Conservation (phyloP, 2,888 invertebrate genomes). For the Meteorus cinctellus region DNA sequence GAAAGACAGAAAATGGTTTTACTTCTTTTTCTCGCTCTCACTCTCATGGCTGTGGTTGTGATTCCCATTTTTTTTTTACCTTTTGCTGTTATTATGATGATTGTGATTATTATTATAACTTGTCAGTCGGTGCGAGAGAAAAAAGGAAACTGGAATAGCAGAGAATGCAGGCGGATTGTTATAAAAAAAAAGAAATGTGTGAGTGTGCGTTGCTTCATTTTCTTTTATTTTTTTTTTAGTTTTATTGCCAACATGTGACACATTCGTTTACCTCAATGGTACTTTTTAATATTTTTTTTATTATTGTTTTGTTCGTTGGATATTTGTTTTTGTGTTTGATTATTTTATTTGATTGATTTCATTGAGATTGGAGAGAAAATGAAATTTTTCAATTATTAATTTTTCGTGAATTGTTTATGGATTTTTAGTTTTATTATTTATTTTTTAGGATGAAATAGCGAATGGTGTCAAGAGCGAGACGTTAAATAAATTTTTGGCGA, state of each 20-base stretch:
- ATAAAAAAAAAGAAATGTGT: constrained; percentile 40
- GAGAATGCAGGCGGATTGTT: constrained; percentile 54
- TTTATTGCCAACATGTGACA: constrained; percentile 12
- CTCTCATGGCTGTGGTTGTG: constrained; percentile 30
- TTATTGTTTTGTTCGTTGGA: constrained; percentile 22
- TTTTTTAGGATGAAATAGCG: constrained; percentile 36
- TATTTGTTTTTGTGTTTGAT: not conserved
- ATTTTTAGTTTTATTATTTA: not conserved
- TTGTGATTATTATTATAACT: constrained; percentile 59
- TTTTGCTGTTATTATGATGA: constrained; percentile 29
- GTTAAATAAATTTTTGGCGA: constrained; percentile 59
- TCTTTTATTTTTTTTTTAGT: constrained; percentile 30
- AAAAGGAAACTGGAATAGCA: constrained; percentile 31
- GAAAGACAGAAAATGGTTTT: constrained; percentile 27
- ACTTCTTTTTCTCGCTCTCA: not conserved
- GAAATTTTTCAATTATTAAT: constrained; percentile 4
- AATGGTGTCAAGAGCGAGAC: constrained; percentile 51
- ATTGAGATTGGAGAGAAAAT: not conserved
- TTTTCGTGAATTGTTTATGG: not conserved
- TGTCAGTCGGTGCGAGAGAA: constrained; percentile 50
- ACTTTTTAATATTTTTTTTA: not conserved
- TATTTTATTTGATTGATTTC: not conserved
- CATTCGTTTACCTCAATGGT: constrained; percentile 22
- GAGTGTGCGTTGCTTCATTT: not conserved
- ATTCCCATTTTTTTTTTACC: not conserved